These are phyloP conservation scores for Philhelius pedissequus DNA, from an alignment of 2,888 invertebrate species.

Conservation along the genomic window DNA sequence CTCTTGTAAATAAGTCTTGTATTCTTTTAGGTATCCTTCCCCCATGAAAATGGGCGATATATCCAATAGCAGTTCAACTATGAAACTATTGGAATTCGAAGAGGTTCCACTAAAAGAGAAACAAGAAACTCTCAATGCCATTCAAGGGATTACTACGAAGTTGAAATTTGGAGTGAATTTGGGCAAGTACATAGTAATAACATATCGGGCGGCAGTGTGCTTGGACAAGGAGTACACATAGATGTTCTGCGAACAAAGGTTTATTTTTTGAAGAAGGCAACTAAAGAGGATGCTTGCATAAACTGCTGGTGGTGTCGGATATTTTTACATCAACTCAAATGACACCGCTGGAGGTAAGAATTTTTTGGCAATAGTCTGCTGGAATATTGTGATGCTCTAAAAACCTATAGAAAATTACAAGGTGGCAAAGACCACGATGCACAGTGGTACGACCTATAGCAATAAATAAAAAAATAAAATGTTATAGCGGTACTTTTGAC, in stretches of 20 bases:
- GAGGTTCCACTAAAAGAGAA: constrained; percentile 77
- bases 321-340: constrained; percentile 81
- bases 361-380: constrained; percentile 79
- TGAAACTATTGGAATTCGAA: constrained; percentile 74
- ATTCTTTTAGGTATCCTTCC: constrained; percentile 47
- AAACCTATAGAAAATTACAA: constrained; percentile 76
- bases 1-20: rapidly evolving
- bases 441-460: no score
- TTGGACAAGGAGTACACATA: constrained; percentile 81
- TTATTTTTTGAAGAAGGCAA: constrained; percentile 80
- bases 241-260: constrained; percentile 80
- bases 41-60: constrained; percentile 70
- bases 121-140: constrained; percentile 76
- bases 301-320: constrained; percentile 82
- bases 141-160: constrained; percentile 80
- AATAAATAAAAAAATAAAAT: no score
- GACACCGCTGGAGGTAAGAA: constrained; percentile 78
- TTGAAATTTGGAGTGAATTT: constrained; percentile 80
- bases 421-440: constrained; percentile 73
- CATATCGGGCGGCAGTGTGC: constrained; percentile 81
- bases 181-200: constrained; percentile 81
- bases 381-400: constrained; percentile 78
- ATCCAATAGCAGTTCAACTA: constrained; percentile 74
- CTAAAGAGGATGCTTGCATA: constrained; percentile 81
- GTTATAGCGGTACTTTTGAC: no score